Evolutionary conservation across 2,888 invertebrate species (phyloP).

Genomic region (Saturnia pavonia): DNA sequence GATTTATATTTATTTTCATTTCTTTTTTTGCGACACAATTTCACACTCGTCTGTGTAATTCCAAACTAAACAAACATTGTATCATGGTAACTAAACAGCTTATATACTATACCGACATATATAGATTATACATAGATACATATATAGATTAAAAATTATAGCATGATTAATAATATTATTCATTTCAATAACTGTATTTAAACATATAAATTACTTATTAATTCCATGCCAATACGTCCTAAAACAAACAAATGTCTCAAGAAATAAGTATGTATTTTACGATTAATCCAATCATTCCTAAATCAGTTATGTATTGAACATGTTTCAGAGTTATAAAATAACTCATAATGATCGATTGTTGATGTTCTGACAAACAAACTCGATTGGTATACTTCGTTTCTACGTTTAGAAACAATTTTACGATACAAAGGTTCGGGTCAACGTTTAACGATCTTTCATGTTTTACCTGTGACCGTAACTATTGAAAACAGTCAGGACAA

Average conservation of each 20-base stretch:
- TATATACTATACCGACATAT: too few species aligned
- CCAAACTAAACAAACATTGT: too few species aligned
- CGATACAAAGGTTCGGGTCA: background rate
- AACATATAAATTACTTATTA: background rate
- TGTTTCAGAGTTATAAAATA: background rate
- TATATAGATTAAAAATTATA: too few species aligned
- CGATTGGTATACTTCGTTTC: background rate
- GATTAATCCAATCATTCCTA: background rate
- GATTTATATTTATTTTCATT: too few species aligned
- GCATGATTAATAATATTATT: too few species aligned
- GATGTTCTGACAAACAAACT: slow-evolving; percentile 11
- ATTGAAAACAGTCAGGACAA: background rate
- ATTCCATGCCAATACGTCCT: background rate
- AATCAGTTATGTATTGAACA: background rate
- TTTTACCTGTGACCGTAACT: background rate
- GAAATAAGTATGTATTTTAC: background rate
- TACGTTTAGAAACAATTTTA: background rate
- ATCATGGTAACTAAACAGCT: too few species aligned
- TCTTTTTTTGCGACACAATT: too few species aligned
- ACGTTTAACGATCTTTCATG: background rate
- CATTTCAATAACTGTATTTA: background rate
- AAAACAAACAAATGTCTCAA: background rate
- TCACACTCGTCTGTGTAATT: too few species aligned
- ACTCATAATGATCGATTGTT: slow-evolving; percentile 3
- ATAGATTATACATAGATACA: too few species aligned